Evolutionary conservation across 64 coral and sea anemone species (phyloP).

Genomic region (Dendrophyllia cribrosa): DNA sequence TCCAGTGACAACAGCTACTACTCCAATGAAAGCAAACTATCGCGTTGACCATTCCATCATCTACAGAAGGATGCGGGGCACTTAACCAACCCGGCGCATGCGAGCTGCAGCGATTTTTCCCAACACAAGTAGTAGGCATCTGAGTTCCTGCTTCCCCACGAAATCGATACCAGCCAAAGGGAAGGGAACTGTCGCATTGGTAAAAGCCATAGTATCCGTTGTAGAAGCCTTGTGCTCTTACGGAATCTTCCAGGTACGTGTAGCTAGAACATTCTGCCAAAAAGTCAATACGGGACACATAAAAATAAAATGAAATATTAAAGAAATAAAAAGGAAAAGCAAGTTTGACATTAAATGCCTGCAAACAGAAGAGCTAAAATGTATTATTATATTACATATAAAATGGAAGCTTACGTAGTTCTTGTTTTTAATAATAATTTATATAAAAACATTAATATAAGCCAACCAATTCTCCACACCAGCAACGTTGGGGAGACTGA

Average conservation of each 20-base stretch:
- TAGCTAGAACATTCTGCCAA: background rate
- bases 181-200: background rate
- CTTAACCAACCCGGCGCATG: constrained; percentile 40
- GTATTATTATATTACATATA: no score
- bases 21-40: constrained; percentile 24
- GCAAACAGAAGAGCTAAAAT: no score
- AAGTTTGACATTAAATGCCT: no score
- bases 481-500: no score
- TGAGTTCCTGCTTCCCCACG: constrained; percentile 28
- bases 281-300: no score
- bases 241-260: constrained; percentile 5
- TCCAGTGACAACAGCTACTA: background rate
- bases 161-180: constrained; percentile 45
- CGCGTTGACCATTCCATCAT: background rate
- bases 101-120: background rate
- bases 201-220: constrained; percentile 11
- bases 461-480: no score
- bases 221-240: background rate
- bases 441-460: no score
- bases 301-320: no score
- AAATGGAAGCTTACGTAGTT: no score
- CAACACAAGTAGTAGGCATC: constrained; percentile 51
- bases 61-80: constrained; percentile 10
- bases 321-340: no score
- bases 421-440: no score